These are phyloP conservation scores for Ammodytes dubius DNA, from an alignment of 2,113 vertebrate genomes.

Conservation along the genomic window DNA sequence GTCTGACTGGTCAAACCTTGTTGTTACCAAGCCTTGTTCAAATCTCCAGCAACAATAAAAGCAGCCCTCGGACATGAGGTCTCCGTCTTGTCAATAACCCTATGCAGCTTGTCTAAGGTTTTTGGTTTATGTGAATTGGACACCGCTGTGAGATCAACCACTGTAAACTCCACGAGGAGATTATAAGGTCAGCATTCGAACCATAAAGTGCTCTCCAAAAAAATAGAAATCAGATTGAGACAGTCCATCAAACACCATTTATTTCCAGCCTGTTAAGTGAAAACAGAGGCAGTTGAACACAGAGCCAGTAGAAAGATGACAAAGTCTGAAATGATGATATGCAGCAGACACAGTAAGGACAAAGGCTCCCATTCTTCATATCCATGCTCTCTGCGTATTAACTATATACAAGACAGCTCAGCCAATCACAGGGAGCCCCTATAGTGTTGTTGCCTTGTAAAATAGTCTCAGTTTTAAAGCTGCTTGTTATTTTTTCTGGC, in stretches of 20 bases:
- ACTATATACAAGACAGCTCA: conserved; percentile 37
- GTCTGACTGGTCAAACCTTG: too few species aligned
- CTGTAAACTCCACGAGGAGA: too few species aligned
- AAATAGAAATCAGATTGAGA: conserved; percentile 41
- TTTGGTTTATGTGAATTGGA: too few species aligned
- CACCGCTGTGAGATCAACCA: too few species aligned
- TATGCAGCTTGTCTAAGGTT: too few species aligned
- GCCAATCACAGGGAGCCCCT: conserved; percentile 35
- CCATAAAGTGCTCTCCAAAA: conserved; percentile 19
- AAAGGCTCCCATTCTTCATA: conserved; percentile 28
- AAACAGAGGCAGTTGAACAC: not conserved
- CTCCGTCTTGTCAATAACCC: too few species aligned
- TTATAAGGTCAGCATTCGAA: too few species aligned
- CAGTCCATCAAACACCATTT: conserved; percentile 42
- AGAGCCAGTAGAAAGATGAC: conserved; percentile 9
- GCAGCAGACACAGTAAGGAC: conserved; percentile 1
- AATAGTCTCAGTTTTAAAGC: conserved; percentile 57
- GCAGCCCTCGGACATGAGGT: too few species aligned
- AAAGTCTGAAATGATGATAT: not conserved
- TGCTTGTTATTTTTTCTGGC: conserved; percentile 56
- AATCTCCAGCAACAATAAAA: too few species aligned
- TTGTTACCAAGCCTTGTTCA: too few species aligned
- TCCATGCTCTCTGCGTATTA: conserved; percentile 30
- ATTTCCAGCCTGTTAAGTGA: conserved; percentile 25
- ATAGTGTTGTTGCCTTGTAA: conserved; percentile 52